A percentile compares a stretch with the other conserved stretches of the same genome.
These are phyloP conservation scores for Pipa parva DNA, from an alignment of 2,113 vertebrate genomes.

Conservation along the genomic window DNA sequence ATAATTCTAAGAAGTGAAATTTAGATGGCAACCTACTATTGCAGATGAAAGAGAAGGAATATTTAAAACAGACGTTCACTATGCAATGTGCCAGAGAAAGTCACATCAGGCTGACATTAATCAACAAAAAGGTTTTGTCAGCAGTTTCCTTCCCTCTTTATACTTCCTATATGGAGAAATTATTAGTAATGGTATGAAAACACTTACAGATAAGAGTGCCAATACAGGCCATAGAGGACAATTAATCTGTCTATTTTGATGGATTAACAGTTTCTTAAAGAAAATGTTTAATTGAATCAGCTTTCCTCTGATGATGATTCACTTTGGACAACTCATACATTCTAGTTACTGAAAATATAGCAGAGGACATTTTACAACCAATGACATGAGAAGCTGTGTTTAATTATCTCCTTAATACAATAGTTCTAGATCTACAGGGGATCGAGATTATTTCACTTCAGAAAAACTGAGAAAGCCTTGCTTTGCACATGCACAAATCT, in stretches of 20 bases:
- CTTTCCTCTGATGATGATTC: constrained; percentile 6
- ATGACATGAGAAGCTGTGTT: too few relatives aligned
- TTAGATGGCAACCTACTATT: too few relatives aligned
- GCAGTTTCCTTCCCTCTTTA: not conserved
- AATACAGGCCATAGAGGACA: constrained; percentile 4
- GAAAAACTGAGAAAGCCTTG: too few relatives aligned
- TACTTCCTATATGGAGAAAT: constrained; percentile 1
- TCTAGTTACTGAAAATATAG: not conserved
- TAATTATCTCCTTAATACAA: too few relatives aligned
- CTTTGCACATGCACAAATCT: too few relatives aligned
- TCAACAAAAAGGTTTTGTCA: not conserved
- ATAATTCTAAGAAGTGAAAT: too few relatives aligned
- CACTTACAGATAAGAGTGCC: constrained; percentile 2
- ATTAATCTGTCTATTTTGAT: constrained; percentile 5
- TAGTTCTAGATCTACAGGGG: too few relatives aligned
- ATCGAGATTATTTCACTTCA: too few relatives aligned
- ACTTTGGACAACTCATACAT: constrained; percentile 1
- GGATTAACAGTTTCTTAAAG: constrained; percentile 10
- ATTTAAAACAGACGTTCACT: not conserved
- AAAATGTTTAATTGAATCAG: constrained; percentile 1
- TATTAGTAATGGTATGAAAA: not conserved
- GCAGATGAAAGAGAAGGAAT: too few relatives aligned
- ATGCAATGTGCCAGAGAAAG: not conserved
- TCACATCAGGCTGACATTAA: not conserved
- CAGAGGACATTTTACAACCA: too few relatives aligned